Base-by-base conservation (phyloP, 1,140 invertebrate genomes). In the Diorhabda carinulata region DNA sequence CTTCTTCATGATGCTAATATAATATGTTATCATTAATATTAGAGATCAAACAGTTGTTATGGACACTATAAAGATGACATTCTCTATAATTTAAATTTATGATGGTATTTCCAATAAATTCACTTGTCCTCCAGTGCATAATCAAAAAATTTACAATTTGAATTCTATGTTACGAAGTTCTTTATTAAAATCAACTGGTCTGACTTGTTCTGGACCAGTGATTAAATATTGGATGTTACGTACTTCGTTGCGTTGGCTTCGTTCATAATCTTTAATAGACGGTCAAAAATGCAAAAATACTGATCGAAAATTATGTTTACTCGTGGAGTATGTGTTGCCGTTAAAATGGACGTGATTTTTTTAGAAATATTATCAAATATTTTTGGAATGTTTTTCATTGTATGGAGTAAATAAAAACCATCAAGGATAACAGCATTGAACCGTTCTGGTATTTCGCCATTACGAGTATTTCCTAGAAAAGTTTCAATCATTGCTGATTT, bases 111-210 rank as follows among this genome's bases (percentile, higher is more conserved):
- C 45, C 45, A 8, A 47, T 47, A 47, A 47, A 47, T n/a, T 64
- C 67, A 52, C 72, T 61, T 42, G 61, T 66, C 8, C 58, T 66
- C 77, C 78, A 80, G 74, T 70, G 66, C 61, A 66, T 58, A 58
- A 78, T 72, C 9, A 81, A 71, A 72, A 80, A 81, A 58, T 73
- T n/a, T 9, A 81, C 74, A 43, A 80, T 72, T 78, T 79, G 45
- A 81, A 80, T 57, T 76, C 74, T 9, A 64, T 66, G 70, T 81
- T 80, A 69, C 69, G 71, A 6, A 79, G 70, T 65, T 78, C 78
- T 47, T 73, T 72, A 5, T 56, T 43, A 67, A 78, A 81, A 70
- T 79, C 74, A 58, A 57, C 52, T 57, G 74, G 69, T 69, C 72
- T 25, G 57, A 67, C 61, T 72, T 74, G 71, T 52, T 72, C 47